Base-by-base conservation (phyloP, 2,113 vertebrate species). In the Oryzias curvinotus region DNA sequence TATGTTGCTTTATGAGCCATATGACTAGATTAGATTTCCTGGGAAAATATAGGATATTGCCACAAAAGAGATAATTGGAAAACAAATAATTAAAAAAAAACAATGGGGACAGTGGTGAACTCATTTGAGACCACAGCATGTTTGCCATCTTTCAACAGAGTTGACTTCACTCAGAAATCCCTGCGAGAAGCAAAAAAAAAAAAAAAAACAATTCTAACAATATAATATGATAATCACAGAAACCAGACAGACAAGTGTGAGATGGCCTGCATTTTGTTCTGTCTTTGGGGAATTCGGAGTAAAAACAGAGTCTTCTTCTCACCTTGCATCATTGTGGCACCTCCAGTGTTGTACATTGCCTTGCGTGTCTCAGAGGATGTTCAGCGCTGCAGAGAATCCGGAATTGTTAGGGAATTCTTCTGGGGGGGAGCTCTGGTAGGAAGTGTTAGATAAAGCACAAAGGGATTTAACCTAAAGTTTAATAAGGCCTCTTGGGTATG, bases 401-500 rank as follows among this genome's bases (percentile, higher is more conserved):
- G 57, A 66, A 87, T 36, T 77, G 71, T 82, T 72, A 77, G 51
- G 79, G 46, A 75, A 57, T 63, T 77, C 55, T 71, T 42, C 49
- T 28, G 70, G 57, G 64, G 60, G 49, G 57, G 46, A 58, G 62
- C 25, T 36, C 36, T 48, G 23, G 48, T 53, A 23, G 63, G 54
- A 64, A 74, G 72, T 65, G 57, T 59, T 46, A 73, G 68, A 79
- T 59, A 80, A 56, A 62, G 71, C 41, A 26, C 68, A 73, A 26
- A 57, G 78, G 68, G 78, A 68, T 74, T 83, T 80, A 81, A 86
- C 86, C 82, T 75, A 66, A 54, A 55, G 66, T 82, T 78, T 85
- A 89, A 88, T 87, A 86, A 85, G 83, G 78, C 63, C 87, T 81
- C 87, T 51, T 70, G 81, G 80, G 87, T 64, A 62, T 56, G 73